These are phyloP conservation scores for Coelopa frigida DNA, from an alignment of 1,140 invertebrate species.

Conservation along the genomic window DNA sequence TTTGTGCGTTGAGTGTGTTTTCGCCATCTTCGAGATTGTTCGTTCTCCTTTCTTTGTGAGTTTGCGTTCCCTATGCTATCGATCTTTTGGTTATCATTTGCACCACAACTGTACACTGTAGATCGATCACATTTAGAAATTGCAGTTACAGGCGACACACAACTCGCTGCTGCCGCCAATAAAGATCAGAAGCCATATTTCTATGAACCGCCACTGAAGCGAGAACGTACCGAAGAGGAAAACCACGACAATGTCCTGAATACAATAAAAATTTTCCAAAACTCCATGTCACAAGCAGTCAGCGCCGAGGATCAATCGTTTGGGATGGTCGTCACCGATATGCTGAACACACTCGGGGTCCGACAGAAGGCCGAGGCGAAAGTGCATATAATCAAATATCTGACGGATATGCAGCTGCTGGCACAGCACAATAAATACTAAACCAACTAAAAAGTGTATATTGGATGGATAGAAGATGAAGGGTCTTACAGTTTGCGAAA, in stretches of 20 bases:
- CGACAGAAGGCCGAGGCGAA: constrained; percentile 40
- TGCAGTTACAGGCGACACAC: constrained; percentile 36
- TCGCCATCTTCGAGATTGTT: neutral
- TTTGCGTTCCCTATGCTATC: too few relatives aligned
- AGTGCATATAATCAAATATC: constrained; percentile 42
- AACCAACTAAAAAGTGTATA: too few relatives aligned
- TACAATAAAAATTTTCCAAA: constrained; percentile 40
- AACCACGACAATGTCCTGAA: constrained; percentile 36
- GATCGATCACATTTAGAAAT: constrained; percentile 27
- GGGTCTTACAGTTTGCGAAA: too few relatives aligned
- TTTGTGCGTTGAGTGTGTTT: too few relatives aligned
- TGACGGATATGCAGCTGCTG: constrained; percentile 41
- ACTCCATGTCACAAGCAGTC: constrained; percentile 39
- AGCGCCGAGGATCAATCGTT: constrained; percentile 41
- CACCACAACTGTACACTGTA: constrained; percentile 10
- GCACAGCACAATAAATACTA: constrained; percentile 43
- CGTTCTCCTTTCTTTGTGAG: too few relatives aligned
- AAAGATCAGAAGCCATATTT: constrained; percentile 42
- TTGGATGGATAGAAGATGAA: too few relatives aligned
- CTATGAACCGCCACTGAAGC: constrained; percentile 38
- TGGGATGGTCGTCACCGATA: constrained; percentile 41
- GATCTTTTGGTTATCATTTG: too few relatives aligned
- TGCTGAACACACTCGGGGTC: constrained; percentile 41
- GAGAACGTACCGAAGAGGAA: constrained; percentile 36
- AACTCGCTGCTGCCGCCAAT: constrained; percentile 31